A percentile compares a stretch with the other conserved stretches of the same genome.
These are phyloP conservation scores for Hippocampus zosterae DNA, from an alignment of 2,113 vertebrate genomes.

Conservation along the genomic window DNA sequence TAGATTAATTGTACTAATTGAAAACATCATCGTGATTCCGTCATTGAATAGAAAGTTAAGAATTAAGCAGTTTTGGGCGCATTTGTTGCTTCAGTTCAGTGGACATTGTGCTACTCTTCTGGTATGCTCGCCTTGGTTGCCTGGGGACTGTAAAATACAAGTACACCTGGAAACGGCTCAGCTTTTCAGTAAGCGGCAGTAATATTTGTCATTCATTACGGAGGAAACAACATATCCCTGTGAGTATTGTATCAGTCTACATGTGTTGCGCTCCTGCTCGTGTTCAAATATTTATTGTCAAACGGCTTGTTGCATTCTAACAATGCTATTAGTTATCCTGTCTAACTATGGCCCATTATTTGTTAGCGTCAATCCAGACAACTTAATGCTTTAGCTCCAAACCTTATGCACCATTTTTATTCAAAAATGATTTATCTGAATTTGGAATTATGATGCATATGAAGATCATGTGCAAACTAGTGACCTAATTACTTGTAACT, in stretches of 20 bases:
- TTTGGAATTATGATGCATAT: background rate
- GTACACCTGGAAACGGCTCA: too few relatives aligned
- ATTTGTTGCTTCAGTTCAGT: background rate
- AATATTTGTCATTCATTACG: background rate
- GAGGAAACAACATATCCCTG: background rate
- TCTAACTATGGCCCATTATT: too few relatives aligned
- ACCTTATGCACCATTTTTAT: background rate
- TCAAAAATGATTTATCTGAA: background rate
- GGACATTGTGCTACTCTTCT: too few relatives aligned
- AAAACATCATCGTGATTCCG: background rate
- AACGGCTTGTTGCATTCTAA: too few relatives aligned
- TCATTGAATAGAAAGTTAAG: background rate
- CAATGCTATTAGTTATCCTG: too few relatives aligned
- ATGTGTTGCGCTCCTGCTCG: background rate
- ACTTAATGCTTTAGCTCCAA: background rate
- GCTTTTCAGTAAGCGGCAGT: too few relatives aligned
- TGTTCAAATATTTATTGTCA: too few relatives aligned
- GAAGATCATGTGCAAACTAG: background rate
- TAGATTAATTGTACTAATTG: background rate
- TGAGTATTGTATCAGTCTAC: background rate
- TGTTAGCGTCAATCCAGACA: too few relatives aligned
- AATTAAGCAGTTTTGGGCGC: too few relatives aligned
- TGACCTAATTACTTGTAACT: background rate
- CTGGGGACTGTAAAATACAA: too few relatives aligned
- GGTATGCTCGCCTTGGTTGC: too few relatives aligned